These are phyloP conservation scores for Cyclina sinensis DNA, from an alignment of 1,140 invertebrate genomes.

Conservation along the genomic window DNA sequence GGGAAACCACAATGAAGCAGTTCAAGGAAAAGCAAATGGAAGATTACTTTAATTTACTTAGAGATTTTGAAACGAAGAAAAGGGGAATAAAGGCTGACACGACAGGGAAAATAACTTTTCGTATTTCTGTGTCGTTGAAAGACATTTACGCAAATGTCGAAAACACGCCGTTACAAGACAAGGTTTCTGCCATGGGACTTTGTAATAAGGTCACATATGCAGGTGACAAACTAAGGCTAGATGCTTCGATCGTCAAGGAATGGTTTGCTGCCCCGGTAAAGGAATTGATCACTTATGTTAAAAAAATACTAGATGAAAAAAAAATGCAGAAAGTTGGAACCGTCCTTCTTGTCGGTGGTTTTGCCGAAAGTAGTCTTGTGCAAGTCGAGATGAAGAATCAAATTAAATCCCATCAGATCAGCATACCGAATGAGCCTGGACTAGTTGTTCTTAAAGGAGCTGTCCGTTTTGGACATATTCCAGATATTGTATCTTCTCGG, in stretches of 20 bases:
- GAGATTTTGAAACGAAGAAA: constrained; percentile 46
- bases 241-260: not conserved
- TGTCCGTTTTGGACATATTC: constrained; percentile 7
- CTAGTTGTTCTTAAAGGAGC: constrained; percentile 24
- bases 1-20: not conserved
- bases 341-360: constrained; percentile 61
- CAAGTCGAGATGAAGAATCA: not conserved
- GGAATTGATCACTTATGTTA: not conserved
- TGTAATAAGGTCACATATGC: not conserved
- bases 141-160: not conserved
- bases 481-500: not conserved
- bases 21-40: constrained; percentile 6
- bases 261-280: not conserved
- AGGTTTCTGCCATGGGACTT: not conserved
- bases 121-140: not conserved
- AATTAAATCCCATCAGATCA: not conserved
- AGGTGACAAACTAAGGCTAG: constrained; percentile 11
- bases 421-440: not conserved
- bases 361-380: not conserved
- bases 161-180: not conserved
- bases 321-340: not conserved
- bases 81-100: not conserved
- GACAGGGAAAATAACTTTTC: not conserved
- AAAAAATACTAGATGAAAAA: not conserved
- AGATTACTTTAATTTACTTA: constrained; percentile 20